Conservation (phyloP, 2,888 invertebrate genomes). For the Cepaea hortensis region DNA sequence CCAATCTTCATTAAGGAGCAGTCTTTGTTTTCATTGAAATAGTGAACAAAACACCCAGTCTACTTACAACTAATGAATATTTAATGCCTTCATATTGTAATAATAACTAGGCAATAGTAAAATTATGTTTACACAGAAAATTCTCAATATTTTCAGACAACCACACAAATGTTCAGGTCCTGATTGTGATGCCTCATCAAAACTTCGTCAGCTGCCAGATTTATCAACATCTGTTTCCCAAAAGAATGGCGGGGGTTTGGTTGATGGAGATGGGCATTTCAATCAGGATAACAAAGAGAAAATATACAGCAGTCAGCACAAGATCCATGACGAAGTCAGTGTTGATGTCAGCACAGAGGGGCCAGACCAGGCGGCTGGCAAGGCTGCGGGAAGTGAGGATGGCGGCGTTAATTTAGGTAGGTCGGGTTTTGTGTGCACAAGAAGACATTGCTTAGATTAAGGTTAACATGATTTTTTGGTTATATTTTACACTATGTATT, state of each 20-base stretch:
- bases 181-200: constrained; percentile 40
- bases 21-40: no score
- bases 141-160: not conserved
- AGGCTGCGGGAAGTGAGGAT: constrained; percentile 3
- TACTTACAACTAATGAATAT: no score
- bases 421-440: not conserved
- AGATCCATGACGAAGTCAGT: not conserved
- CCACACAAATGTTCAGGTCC: constrained; percentile 14
- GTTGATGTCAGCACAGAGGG: constrained; percentile 29
- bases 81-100: no score
- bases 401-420: constrained; percentile 43
- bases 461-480: no score
- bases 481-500: no score
- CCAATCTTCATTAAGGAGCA: no score
- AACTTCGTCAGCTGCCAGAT: constrained; percentile 2
- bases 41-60: no score
- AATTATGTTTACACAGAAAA: no score
- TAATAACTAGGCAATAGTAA: no score
- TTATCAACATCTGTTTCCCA: not conserved
- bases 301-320: constrained; percentile 19
- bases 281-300: not conserved
- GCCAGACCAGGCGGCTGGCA: constrained; percentile 21
- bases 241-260: not conserved
- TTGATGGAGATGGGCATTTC: not conserved
- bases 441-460: not conserved